phyloP scores from a whole-genome alignment of 2,113 vertebrate genomes.

The Albula glossodonta region DNA sequence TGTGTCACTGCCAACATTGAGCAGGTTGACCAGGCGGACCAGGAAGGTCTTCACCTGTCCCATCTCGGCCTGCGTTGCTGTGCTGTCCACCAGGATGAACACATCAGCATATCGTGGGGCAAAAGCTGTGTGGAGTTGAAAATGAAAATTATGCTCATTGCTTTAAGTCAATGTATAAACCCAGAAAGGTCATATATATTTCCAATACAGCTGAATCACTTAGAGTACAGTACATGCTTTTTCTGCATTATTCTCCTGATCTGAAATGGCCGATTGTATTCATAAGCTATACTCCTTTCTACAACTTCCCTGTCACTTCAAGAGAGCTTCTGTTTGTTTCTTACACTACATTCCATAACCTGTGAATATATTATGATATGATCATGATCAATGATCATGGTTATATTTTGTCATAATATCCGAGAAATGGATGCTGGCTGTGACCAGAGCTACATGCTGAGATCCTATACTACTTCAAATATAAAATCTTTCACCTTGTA shows the following conservation, averaged over 20 bases:
- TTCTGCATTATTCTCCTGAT: too few relatives aligned
- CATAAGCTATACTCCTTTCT: too few relatives aligned
- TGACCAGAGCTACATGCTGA: background rate
- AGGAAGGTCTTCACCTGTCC: slow-evolving; percentile 56
- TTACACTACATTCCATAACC: too few relatives aligned
- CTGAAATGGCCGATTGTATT: too few relatives aligned
- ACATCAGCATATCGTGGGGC: slow-evolving; percentile 71
- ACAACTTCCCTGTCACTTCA: too few relatives aligned
- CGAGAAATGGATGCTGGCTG: background rate
- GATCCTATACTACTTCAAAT: background rate
- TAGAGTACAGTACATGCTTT: background rate
- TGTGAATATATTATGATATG: too few relatives aligned
- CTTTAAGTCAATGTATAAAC: background rate
- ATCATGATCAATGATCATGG: too few relatives aligned
- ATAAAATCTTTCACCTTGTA: slow-evolving; percentile 59
- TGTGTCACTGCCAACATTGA: slow-evolving; percentile 64
- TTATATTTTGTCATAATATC: too few relatives aligned
- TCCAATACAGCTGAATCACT: background rate
- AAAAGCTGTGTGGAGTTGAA: slow-evolving; percentile 57
- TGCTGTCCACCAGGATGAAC: slow-evolving; percentile 77
- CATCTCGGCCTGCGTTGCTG: slow-evolving; percentile 44
- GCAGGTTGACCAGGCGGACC: slow-evolving; percentile 41
- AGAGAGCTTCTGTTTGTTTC: too few relatives aligned
- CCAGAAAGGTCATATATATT: background rate
- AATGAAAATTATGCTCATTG: slow-evolving; percentile 2